phyloP scores from a whole-genome alignment of 2,113 vertebrate genomes.

The Silurus glanis region DNA sequence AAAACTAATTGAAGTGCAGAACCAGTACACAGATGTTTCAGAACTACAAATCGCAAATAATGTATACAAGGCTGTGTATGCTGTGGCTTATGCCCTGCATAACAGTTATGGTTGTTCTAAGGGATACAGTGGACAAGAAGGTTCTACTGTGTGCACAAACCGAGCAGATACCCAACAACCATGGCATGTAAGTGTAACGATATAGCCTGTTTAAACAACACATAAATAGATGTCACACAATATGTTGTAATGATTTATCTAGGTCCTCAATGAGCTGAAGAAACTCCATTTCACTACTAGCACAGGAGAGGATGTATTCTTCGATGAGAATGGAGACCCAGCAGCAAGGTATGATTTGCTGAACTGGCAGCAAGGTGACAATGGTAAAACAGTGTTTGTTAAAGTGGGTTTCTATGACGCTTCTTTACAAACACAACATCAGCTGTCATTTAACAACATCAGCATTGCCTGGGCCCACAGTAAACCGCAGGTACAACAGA shows the following conservation, averaged over 20 bases:
- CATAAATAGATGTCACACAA: not conserved
- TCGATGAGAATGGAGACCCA: constrained; percentile 62
- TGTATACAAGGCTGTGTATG: constrained; percentile 63
- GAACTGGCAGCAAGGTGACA: constrained; percentile 56
- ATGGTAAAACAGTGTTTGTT: constrained; percentile 53
- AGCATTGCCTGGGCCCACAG: constrained; percentile 53
- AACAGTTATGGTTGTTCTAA: constrained; percentile 44
- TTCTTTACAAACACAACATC: constrained; percentile 48
- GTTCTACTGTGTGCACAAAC: constrained; percentile 29
- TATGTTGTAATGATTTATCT: not conserved
- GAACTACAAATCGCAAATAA: constrained; percentile 61
- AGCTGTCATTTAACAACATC: constrained; percentile 54
- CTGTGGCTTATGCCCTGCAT: constrained; percentile 58
- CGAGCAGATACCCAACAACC: constrained; percentile 35
- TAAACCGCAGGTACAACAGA: constrained; percentile 29
- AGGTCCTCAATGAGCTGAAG: constrained; percentile 54
- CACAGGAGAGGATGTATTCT: constrained; percentile 51
- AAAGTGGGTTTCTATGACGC: constrained; percentile 59
- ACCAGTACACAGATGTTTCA: constrained; percentile 60
- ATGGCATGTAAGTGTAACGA: constrained; percentile 53
- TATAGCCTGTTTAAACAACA: not conserved
- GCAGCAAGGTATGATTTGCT: constrained; percentile 59
- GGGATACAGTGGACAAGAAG: not conserved
- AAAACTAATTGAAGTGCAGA: constrained; percentile 53
- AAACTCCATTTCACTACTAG: constrained; percentile 49